phyloP scores from a whole-genome alignment of 2,113 vertebrate genomes.

The Engraulis encrasicolus region DNA sequence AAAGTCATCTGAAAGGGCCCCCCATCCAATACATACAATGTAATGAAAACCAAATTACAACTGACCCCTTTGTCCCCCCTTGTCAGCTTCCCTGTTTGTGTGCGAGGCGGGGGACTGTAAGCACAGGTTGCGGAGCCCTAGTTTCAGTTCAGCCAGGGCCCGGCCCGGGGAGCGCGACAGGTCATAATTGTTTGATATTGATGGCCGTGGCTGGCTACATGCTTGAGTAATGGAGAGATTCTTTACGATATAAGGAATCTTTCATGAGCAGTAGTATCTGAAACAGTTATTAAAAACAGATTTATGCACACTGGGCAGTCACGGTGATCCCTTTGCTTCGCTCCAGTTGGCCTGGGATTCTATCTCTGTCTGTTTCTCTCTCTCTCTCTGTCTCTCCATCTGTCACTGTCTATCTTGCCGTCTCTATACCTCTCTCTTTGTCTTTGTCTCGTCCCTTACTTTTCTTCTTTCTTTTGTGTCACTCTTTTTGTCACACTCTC shows the following conservation, averaged over 20 bases:
- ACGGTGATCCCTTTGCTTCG: not conserved
- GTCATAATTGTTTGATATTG: constrained; percentile 47
- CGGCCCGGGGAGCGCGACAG: constrained; percentile 9
- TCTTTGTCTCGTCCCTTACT: not conserved
- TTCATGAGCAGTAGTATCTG: constrained; percentile 11
- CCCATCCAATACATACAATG: too few species aligned
- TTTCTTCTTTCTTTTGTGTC: not conserved
- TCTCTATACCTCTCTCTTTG: too few species aligned
- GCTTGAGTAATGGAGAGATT: constrained; percentile 26
- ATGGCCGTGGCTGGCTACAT: constrained; percentile 40
- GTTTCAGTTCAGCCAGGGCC: constrained; percentile 1
- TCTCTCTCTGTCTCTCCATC: not conserved
- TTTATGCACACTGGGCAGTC: constrained; percentile 25
- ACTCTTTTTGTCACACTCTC: too few species aligned
- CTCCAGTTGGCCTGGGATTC: not conserved
- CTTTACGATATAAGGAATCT: constrained; percentile 29
- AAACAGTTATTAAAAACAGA: constrained; percentile 50
- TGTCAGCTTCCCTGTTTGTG: too few species aligned
- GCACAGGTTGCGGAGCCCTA: constrained; percentile 21
- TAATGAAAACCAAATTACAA: too few species aligned
- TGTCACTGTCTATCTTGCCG: too few species aligned
- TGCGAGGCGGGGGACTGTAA: too few species aligned
- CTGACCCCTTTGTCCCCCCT: too few species aligned
- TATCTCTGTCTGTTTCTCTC: not conserved
- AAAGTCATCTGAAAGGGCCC: too few species aligned